Evolutionary conservation across 2,797 vertebrate species (phyloP).

Genomic region (Enteromius paludinosus): DNA sequence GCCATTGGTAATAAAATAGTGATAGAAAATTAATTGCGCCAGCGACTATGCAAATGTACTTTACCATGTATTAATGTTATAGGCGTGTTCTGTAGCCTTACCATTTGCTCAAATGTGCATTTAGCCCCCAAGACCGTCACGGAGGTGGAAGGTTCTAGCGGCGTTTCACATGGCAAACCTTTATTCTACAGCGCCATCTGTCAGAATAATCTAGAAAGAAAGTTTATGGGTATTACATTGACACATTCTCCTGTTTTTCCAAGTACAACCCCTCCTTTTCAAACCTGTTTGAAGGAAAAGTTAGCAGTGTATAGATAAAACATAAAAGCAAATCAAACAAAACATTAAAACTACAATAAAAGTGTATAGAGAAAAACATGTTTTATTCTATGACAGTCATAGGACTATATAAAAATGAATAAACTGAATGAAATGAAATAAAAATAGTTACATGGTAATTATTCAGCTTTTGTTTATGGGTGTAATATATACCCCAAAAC

Average conservation of each 20-base stretch:
- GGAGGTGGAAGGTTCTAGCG: slow-evolving; percentile 51
- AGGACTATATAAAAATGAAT: background rate
- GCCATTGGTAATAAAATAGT: background rate
- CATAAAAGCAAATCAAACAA: too few species aligned
- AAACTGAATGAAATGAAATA: background rate
- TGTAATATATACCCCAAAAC: background rate
- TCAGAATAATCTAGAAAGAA: slow-evolving; percentile 20
- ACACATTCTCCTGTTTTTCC: background rate
- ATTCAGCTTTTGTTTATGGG: background rate
- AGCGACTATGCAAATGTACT: background rate
- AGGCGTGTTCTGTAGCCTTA: background rate
- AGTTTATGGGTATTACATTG: background rate
- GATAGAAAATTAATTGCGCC: background rate
- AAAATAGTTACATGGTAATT: background rate
- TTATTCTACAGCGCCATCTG: slow-evolving; percentile 67
- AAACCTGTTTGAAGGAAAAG: background rate
- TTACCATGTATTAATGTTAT: background rate
- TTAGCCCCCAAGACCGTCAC: slow-evolving; percentile 49
- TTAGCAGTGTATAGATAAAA: background rate
- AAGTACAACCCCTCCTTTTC: background rate
- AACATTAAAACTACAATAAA: too few species aligned
- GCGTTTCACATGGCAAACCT: slow-evolving; percentile 41
- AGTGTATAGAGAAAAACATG: too few species aligned
- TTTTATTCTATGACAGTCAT: background rate
- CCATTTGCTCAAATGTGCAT: slow-evolving; percentile 22